Conservation (phyloP, 2,797 vertebrate species). For the Ciconia nigra region DNA sequence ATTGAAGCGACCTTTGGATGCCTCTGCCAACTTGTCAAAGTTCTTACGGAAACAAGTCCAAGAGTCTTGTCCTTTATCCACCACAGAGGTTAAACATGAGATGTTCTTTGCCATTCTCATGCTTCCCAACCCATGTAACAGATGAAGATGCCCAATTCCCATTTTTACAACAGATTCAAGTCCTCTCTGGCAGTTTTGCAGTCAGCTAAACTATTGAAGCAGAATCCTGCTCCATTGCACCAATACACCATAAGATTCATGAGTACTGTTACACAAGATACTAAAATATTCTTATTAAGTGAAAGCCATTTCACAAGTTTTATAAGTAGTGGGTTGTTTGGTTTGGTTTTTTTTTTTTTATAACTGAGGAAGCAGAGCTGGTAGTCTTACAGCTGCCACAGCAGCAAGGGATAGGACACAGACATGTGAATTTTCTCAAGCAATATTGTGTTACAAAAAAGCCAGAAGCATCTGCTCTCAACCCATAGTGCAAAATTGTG, state of each 20-base stretch:
- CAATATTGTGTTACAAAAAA: neutral
- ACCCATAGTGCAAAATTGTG: neutral
- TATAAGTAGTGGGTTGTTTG: neutral
- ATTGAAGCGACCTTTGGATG: neutral
- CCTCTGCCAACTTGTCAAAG: neutral
- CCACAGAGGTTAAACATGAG: neutral
- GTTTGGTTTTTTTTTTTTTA: neutral
- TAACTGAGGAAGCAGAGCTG: neutral
- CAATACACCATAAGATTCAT: accelerated
- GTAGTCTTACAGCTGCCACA: neutral
- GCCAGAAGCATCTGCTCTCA: neutral
- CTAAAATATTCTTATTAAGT: neutral
- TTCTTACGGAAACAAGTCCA: neutral
- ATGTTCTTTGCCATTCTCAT: neutral
- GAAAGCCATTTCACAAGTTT: neutral
- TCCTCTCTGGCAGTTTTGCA: neutral
- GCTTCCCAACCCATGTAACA: neutral
- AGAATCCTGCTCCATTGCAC: neutral
- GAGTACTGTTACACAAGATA: neutral
- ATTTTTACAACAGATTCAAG: neutral
- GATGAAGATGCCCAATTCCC: neutral
- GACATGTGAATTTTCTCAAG: neutral
- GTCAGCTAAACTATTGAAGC: neutral
- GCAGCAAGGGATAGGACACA: neutral
- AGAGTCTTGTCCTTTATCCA: neutral